Conservation (phyloP, 2,797 vertebrate species). For the Anguilla megastoma region DNA sequence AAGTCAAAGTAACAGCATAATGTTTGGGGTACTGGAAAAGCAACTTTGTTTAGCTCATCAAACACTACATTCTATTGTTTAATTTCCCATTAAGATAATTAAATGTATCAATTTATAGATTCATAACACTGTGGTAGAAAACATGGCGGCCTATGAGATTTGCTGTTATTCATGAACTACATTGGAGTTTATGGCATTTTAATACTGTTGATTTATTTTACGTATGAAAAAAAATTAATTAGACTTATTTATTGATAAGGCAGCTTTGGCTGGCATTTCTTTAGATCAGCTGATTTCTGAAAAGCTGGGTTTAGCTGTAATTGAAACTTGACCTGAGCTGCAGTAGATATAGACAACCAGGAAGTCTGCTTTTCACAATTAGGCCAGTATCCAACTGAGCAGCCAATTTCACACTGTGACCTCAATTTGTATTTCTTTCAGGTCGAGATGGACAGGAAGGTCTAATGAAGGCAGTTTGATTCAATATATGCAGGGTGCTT, state of each 20-base stretch:
- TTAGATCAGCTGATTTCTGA: background rate
- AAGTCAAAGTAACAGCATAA: background rate
- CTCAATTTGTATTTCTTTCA: background rate
- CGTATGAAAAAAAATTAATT: too few species aligned
- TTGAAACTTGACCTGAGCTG: background rate
- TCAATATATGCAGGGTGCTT: background rate
- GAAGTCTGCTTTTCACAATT: conserved; percentile 6
- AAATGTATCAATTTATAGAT: background rate
- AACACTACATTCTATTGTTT: background rate
- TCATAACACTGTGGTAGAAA: background rate
- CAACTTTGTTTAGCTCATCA: background rate
- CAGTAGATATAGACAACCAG: background rate
- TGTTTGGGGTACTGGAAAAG: background rate
- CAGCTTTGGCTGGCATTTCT: background rate
- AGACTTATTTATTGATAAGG: background rate
- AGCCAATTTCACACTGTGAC: background rate
- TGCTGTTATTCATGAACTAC: background rate
- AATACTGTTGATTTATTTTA: background rate
- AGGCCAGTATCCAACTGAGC: background rate
- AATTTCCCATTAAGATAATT: background rate
- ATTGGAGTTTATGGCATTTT: background rate
- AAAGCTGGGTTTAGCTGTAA: background rate
- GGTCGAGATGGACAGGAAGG: background rate
- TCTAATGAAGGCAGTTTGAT: background rate
- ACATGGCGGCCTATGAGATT: background rate